A percentile compares a stretch with the other conserved stretches of the same genome.
These are phyloP conservation scores for Helicolenus hilgendorfi DNA, from an alignment of 2,797 vertebrate genomes.

Conservation along the genomic window DNA sequence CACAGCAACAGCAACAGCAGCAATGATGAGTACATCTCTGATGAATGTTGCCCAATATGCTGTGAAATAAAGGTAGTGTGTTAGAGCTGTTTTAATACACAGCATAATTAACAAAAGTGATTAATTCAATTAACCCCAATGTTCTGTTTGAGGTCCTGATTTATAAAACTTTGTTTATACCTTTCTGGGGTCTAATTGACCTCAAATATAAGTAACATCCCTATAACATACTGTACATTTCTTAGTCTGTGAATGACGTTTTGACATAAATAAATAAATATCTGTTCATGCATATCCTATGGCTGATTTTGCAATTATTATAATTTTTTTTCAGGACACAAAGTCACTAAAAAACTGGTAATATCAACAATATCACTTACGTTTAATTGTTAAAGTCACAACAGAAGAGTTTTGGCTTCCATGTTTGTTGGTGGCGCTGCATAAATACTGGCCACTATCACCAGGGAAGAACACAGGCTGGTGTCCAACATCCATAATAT, in stretches of 20 bases:
- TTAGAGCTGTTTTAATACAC: background rate
- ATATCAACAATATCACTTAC: background rate
- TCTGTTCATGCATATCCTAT: background rate
- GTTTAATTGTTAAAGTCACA: slow-evolving; percentile 17
- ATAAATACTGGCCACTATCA: slow-evolving; percentile 35
- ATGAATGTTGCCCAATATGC: background rate
- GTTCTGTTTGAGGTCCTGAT: background rate
- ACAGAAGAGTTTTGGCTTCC: slow-evolving; percentile 56
- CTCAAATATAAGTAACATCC: background rate
- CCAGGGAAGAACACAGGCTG: background rate
- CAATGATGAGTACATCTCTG: background rate
- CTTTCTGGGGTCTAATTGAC: background rate
- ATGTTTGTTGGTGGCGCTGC: slow-evolving; percentile 54
- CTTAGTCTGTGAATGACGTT: background rate
- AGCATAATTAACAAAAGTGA: background rate
- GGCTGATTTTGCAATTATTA: background rate
- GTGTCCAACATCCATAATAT: background rate
- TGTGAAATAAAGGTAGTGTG: slow-evolving; percentile 11
- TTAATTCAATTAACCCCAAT: background rate
- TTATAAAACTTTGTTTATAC: background rate
- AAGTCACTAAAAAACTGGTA: background rate
- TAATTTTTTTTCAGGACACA: background rate
- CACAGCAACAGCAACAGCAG: background rate
- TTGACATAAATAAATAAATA: background rate
- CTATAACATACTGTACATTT: background rate